Evolutionary conservation across 2,888 invertebrate species (phyloP), one percentile per base, ranked within the genome.

Genomic region (Lepidochrysops patricia): DNA sequence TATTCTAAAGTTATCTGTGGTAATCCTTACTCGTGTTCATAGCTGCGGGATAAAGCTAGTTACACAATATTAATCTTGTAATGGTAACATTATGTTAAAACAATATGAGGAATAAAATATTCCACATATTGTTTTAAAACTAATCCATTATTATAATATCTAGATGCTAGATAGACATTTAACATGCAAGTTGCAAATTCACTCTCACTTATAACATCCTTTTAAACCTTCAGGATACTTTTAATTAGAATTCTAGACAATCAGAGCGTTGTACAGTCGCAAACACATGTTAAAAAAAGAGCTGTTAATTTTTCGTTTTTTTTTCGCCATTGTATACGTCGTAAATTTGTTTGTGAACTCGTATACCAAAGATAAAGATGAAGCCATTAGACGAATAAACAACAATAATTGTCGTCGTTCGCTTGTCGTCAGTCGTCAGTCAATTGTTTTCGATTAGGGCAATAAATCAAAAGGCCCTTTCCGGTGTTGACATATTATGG

Each of bases 371-470:
- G 26, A 15, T 13, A 52, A 27, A 27, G 27, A 52, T 52, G 26
- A 27, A 52, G 52, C 27, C 26, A 43, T 43, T 27, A 52, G 52
- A 54, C 32, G 32, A 54, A 32, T 29, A 29, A 32, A 54, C 27
- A 29, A 54, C 29, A 15, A 29, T 54, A 54, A 54, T 54, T 54
- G 54, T 19, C 27, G 29, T 29, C 9, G 54, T 27, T 27, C 27
- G 27, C 13, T 27, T 15, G 54, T 54, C 54, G 54, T 32, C 29
- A 15, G 29, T 54, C 29, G 29, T 29, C 27, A 54, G 54, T 54
- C 54, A 54, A 54, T 54, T 54, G 54, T 54, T 54, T 54, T 54
- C 54, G 54, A 54, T 54, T 54, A 54, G 54, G 54, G 27, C 54
- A 54, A 54, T 54, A 54, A 54, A 54, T 54, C 54, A 54, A 29